Conservation (phyloP, 2,113 vertebrate species). For the Podarcis muralis region DNA sequence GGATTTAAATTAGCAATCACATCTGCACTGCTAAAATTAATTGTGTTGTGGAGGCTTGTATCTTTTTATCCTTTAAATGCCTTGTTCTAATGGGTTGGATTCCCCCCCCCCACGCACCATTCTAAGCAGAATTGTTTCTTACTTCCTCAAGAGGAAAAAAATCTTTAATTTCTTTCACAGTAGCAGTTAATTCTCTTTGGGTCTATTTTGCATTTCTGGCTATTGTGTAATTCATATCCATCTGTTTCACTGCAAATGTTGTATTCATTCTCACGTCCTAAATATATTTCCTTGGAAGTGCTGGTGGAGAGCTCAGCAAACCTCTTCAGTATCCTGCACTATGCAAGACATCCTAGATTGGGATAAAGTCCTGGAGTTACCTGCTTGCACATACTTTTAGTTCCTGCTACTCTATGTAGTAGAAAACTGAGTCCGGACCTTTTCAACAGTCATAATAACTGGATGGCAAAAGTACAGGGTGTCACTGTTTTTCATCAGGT, state of each 20-base stretch:
- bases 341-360: not conserved
- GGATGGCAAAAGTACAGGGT: not conserved
- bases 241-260: not conserved
- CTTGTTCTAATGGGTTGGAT: not conserved
- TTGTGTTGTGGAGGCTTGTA: not conserved
- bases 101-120: not conserved
- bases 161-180: not conserved
- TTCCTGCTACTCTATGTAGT: not conserved
- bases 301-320: not conserved
- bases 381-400: not conserved
- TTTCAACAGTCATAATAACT: not conserved
- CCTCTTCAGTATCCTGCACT: not conserved
- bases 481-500: not conserved
- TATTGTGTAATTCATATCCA: conserved; percentile 7
- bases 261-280: not conserved
- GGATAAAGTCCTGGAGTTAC: not conserved
- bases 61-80: not conserved
- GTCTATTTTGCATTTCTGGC: conserved; percentile 9
- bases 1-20: not conserved
- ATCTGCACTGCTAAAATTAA: not conserved
- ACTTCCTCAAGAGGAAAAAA: not conserved
- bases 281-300: not conserved
- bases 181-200: conserved; percentile 1
- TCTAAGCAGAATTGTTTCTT: conserved; percentile 8
- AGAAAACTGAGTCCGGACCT: not conserved